Evolutionary conservation across 2,113 vertebrate species (phyloP), one percentile per base, ranked within the genome.

Genomic region (Puma concolor): DNA sequence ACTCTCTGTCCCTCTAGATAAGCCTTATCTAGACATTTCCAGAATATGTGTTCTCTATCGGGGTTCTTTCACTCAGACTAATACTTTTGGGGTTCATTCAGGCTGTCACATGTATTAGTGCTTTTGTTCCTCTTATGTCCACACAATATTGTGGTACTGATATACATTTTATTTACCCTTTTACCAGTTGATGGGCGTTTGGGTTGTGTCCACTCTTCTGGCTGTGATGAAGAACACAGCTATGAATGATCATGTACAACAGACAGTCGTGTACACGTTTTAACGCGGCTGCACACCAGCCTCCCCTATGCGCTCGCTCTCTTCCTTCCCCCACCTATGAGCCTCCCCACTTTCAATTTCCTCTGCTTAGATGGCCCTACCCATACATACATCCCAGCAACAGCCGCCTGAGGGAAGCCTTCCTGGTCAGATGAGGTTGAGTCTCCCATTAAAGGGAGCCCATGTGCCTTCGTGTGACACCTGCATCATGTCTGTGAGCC

Each of bases 391-490:
- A 52, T 50, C 38, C 50, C 64, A 71, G 64, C 27, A 7, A 4
- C 15, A n/a, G 11, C 33, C n/a, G 66, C 33, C 64, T 41, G 4
- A 63, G 60, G 31, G 86, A n/a, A 71, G 31, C 60, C 14, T 69
- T 19, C 36, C 36, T 12, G 7, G 63, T 48, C 69, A 29, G 60
- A 41, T 0, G 15, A 14, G 17, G 31, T 14, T 0, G 1, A 29
- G 12, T 17, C 25, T 67, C 23, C 14, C 11, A 5, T 64, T 72
- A 17, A 3, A 0, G 60, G 52, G 38, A 69, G 44, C 57, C 36
- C 64, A 5, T 7, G 5, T 48, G 33, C 38, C 64, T 60, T 92
- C 0, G 0, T 29, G 52, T 80, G 52, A 17, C 25, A 1, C 17
- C 23, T 15, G 13, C 19, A 31, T 74, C 50, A 1, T 2, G 0